Base-by-base conservation (phyloP, 2,113 vertebrate genomes). In the Fregetta grallaria region DNA sequence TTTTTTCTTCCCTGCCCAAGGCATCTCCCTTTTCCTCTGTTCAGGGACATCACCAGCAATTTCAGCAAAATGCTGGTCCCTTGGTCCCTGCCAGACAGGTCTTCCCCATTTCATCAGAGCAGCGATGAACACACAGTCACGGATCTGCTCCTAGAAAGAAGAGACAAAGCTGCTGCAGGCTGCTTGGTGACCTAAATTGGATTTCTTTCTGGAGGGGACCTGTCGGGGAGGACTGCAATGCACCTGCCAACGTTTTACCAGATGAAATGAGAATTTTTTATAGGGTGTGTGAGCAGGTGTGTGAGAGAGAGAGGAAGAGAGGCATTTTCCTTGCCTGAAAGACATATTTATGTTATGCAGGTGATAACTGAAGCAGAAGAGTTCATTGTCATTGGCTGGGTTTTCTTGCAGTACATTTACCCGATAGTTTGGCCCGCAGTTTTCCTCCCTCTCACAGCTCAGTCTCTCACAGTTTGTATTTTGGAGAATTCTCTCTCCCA, bases 111-210 rank as follows among this genome's bases (percentile, higher is more conserved):
- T 44, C 34, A 49, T 19, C 45, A 70, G 71, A 50, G n/a, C 25
- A 12, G n/a, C 0, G 2, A 44, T n/a, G 47, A 77, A 9, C 25
- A 19, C 0, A 3, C 40, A 52, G 42, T 5, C 23, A 7, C 2
- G 7, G 62, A 49, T 45, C 20, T 7, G 6, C 25, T 44, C 21
- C 44, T 56, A 29, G 47, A 50, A 36, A 50, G 45, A 63, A 34
- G 34, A 61, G 5, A 26, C 49, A 62, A 72, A 81, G 29, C 6
- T 80, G 21, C 26, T 36, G 34, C 30, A 70, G 82, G 42, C 12
- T 40, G 2, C 10, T 52, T 56, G 44, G 15, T 47, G 53, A 47
- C 42, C 53, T 53, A 61, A 32, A 19, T 5, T 34, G 45, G 29
- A 16, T 22, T 15, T 20, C 10, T 62, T 70, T 27, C 26, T 42